Evolutionary conservation across 2,888 invertebrate genomes (phyloP).

Genomic region (Cheilosia impressa): DNA sequence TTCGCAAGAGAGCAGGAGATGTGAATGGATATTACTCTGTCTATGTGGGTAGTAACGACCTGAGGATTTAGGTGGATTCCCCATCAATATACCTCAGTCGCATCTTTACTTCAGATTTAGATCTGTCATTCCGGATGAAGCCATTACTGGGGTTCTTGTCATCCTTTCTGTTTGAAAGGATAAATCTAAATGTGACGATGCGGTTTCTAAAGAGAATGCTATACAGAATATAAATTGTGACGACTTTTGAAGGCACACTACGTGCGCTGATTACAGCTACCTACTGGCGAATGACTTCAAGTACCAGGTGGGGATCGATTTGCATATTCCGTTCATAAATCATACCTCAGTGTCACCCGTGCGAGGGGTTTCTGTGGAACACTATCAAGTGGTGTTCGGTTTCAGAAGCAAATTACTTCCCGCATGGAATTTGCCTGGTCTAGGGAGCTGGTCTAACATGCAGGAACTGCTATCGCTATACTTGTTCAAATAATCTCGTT

Average conservation of each 20-base stretch:
- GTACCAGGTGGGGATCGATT: too few species aligned
- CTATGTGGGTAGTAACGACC: not conserved
- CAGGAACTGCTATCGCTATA: not conserved
- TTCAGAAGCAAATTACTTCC: slow-evolving; percentile 6
- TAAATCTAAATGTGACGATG: slow-evolving; percentile 5
- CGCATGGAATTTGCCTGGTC: not conserved
- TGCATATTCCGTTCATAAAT: slow-evolving; percentile 39
- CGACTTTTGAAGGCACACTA: not conserved
- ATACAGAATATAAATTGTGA: slow-evolving; percentile 18
- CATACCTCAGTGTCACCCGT: slow-evolving; percentile 9
- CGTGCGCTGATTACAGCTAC: not conserved
- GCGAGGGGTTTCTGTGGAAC: not conserved
- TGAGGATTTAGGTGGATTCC: not conserved
- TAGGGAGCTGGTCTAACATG: not conserved
- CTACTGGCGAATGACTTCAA: not conserved
- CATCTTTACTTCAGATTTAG: not conserved
- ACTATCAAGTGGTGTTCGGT: not conserved
- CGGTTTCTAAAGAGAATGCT: not conserved
- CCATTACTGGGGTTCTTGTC: slow-evolving; percentile 17
- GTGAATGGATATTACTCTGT: not conserved
- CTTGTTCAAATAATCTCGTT: slow-evolving; percentile 48
- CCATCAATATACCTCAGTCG: not conserved
- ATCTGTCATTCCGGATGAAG: not conserved
- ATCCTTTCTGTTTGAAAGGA: not conserved
- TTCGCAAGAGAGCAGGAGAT: not conserved